Base-by-base conservation (phyloP, 2,797 vertebrate species). In the Prionace glauca region DNA sequence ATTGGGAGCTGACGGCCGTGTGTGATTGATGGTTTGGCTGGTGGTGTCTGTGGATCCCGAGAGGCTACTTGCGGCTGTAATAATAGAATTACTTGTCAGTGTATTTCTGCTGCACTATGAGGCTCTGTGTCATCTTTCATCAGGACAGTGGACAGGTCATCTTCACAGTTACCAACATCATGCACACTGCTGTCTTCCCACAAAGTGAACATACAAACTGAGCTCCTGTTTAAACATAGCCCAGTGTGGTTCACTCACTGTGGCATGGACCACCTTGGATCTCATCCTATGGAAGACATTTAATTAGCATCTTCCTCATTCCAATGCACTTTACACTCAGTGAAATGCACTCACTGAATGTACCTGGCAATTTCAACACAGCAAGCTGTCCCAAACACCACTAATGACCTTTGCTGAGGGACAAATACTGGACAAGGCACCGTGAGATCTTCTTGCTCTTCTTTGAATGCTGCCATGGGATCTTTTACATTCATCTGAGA, bases 81-180 rank as follows among this genome's bases (percentile, higher is more conserved):
- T 36, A 67, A 93, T 36, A 69, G 65, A 69, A 69, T 69, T 41
- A 69, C 65, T 88, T 69, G 91, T 93, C n/a, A 56, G 36, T 93
- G 88, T 91, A 91, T 91, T 91, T 65, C 88, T 91, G 88, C 29
- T 62, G 65, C 62, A 91, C 62, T 91, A 29, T 91, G 26, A 65
- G 91, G n/a, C 65, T 93, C 18, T 5, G 18, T 93, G 91, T 69
- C 91, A 93, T 93, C 9, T 36, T 65, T 41, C 67, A 69, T 71
- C 91, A 93, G 56, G 62, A 69, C 91, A 62, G n/a, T 10, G 67
- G 65, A 56, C 50, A 29, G 50, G 24, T 60, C 86, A 14, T 60
- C 24, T 60, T 60, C 16, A 3, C 26, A 56, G 60, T 32, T 32
- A 0, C 14, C 32, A 72, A 41, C 69, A 50, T 24, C 1, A 41